phyloP scores from a whole-genome alignment of 2,113 vertebrate species.

The Seriola rivoliana region DNA sequence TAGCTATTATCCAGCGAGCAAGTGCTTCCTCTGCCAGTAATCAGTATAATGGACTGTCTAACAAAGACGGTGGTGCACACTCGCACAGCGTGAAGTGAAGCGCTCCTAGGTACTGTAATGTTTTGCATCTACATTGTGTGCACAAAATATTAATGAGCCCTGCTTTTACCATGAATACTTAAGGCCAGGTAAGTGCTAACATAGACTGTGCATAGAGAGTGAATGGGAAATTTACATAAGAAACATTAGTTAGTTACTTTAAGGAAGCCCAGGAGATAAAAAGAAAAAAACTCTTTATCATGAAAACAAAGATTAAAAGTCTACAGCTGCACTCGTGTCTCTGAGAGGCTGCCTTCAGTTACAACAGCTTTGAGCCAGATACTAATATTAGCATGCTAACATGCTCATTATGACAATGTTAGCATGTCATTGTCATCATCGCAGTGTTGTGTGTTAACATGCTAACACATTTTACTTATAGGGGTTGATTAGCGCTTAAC shows the following conservation, averaged over 20 bases:
- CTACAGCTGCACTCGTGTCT: neutral
- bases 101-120: slow-evolving; percentile 35
- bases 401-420: neutral
- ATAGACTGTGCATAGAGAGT: neutral
- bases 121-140: slow-evolving; percentile 29
- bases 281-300: neutral
- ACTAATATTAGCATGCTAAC: neutral
- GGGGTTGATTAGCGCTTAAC: neutral
- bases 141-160: slow-evolving; percentile 59
- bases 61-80: slow-evolving; percentile 39
- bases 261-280: neutral
- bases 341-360: neutral
- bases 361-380: neutral
- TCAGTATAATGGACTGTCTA: slow-evolving; percentile 70
- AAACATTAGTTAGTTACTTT: neutral
- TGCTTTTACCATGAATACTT: slow-evolving; percentile 58
- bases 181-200: slow-evolving; percentile 56
- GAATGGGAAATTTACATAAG: slow-evolving; percentile 9
- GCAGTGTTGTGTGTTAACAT: neutral
- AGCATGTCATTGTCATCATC: no score
- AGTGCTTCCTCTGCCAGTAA: slow-evolving; percentile 61
- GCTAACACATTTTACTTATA: no score
- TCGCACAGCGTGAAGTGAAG: slow-evolving; percentile 31
- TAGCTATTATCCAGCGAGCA: slow-evolving; percentile 57
- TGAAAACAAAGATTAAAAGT: neutral